Evolutionary conservation across 2,113 vertebrate genomes (phyloP), one percentile per base, ranked within the genome.

Genomic region (Perognathus longimembris): DNA sequence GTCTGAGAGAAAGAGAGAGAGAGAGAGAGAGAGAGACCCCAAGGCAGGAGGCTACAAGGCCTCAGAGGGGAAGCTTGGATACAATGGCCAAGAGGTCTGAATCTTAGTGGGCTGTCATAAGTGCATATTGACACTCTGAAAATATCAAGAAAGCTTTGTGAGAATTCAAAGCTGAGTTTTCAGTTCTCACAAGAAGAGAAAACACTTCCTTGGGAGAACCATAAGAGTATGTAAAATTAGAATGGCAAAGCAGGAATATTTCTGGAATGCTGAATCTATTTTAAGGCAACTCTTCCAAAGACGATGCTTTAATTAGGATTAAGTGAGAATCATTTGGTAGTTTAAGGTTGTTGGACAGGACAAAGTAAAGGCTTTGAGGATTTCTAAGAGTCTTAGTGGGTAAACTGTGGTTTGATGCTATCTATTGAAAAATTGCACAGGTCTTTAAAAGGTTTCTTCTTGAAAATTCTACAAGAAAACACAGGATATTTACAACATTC

Each of bases 381-480:
- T 75, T 91, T 79, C 61, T 70, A 71, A 88, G 34, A 30, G 28
- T 57, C 38, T 64, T n/a, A 40, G 79, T 88, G 50, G 50, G 4
- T 87, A 87, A 89, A 71, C 32, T 26, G 30, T 63, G 8, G 34
- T 76, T 80, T 38, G 69, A 69, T 12, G 34, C 10, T 40, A 30
- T 75, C 50, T 61, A 30, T 28, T 45, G 14, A 76, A 93, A 89
- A 92, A 32, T 42, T 57, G 38, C n/a, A 40, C 54, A 50, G 12
- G 77, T 90, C n/a, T 59, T 87, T 50, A 78, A 70, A 89, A 34
- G 28, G 22, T 36, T 86, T 73, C 14, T 78, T 77, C 57, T 67
- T 24, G 30, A 86, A 87, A 83, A n/a, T 54, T 82, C 64, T 92
- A 36, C 7, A 8, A 76, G 91, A 89, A 80, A n/a, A 69, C 0